These are phyloP conservation scores for Temnothorax longispinosus DNA, from an alignment of 1,140 invertebrate genomes.

Conservation along the genomic window DNA sequence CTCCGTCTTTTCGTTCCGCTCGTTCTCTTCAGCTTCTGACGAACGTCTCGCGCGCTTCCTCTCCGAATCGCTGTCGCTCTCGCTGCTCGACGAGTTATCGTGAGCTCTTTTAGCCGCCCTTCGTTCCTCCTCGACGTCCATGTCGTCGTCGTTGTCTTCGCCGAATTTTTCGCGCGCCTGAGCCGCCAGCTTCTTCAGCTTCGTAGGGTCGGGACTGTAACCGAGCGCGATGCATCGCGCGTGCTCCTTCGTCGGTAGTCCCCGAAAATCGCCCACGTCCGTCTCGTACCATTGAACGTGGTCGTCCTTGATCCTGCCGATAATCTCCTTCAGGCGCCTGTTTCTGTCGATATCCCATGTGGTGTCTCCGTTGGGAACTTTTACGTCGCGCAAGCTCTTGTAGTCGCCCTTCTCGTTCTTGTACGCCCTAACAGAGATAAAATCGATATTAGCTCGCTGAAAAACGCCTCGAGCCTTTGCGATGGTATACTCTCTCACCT, in stretches of 20 bases:
- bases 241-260: slow-evolving; percentile 81
- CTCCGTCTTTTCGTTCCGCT: slow-evolving; percentile 49
- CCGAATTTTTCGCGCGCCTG: slow-evolving; percentile 75
- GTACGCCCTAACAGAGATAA: slow-evolving; percentile 70
- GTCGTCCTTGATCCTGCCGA: slow-evolving; percentile 74
- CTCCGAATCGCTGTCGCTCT: slow-evolving; percentile 52
- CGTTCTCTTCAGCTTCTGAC: background rate
- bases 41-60: slow-evolving; percentile 58
- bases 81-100: slow-evolving; percentile 36
- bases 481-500: slow-evolving; percentile 39
- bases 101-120: slow-evolving; percentile 43
- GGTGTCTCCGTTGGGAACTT: slow-evolving; percentile 64
- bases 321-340: slow-evolving; percentile 73
- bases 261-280: slow-evolving; percentile 75
- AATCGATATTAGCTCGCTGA: slow-evolving; percentile 12
- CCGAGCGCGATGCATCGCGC: slow-evolving; percentile 79
- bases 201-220: slow-evolving; percentile 80
- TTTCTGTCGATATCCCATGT: slow-evolving; percentile 84
- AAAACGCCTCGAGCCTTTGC: background rate
- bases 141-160: slow-evolving; percentile 22
- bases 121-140: slow-evolving; percentile 20
- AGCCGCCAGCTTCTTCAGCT: slow-evolving; percentile 78
- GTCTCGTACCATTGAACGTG: slow-evolving; percentile 79
- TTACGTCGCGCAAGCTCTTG: slow-evolving; percentile 76
- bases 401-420: slow-evolving; percentile 77